Base-by-base conservation (phyloP, 2,113 vertebrate species). In the Ochotona princeps region DNA sequence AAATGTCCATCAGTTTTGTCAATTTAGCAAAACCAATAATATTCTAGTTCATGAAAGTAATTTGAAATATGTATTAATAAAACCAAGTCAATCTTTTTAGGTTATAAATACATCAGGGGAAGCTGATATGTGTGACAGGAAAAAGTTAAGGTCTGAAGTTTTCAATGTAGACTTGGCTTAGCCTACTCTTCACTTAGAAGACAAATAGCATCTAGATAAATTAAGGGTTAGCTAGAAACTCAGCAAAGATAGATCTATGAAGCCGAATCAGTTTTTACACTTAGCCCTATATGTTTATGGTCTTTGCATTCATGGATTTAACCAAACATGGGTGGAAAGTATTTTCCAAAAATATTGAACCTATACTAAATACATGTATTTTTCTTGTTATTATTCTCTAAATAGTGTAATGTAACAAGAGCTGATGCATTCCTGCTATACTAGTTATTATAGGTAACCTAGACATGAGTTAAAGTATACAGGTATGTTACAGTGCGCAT, bases 41-140 rank as follows among this genome's bases (percentile, higher is more conserved):
- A 82, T 63, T 82, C 47, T 76, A 17, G 38, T 44, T 28, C n/a
- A 79, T 51, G 87, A 74, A 89, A 78, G 74, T 69, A 79, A 80
- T 57, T 47, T 93, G 54, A 87, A 70, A 65, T 86, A 6, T 61
- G 26, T 51, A n/a, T 79, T 89, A 73, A 49, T 65, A 89, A 93
- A 85, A 61, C 74, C 3, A 49, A 35, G 32, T 78, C 13, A 61
- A 85, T 63, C 14, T 51, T 30, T 79, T 92, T 44, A 86, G 30
- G 5, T 60, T 90, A 82, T 44, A 28, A 86, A 73, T 44, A 82
- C 6, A 91, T 23, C 65, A 18, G 28, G 7, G 74, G 63, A 80
- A 84, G 66, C 28, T 14, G 5, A 5, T 28, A 17, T 72, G 25
- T 78, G 7, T 76, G 35, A 49, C 4, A 83, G 54, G 9, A 92